A percentile compares a stretch with the other conserved stretches of the same genome.
Conservation (phyloP, 2,113 vertebrate genomes). For the Colius striatus region DNA sequence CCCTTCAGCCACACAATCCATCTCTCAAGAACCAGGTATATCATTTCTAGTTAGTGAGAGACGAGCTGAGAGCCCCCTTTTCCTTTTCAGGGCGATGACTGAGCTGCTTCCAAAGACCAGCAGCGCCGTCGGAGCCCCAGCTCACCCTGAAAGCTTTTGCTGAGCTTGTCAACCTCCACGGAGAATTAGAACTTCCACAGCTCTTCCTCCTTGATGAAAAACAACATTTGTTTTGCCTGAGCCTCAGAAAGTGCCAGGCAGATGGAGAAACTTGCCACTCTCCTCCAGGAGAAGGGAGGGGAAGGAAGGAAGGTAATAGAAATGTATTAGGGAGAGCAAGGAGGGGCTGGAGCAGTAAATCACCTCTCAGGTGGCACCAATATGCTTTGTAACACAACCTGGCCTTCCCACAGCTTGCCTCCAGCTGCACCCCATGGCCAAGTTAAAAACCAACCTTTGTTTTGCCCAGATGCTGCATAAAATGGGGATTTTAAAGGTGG, state of each 20-base stretch:
- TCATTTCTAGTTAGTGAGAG: slow-evolving; percentile 72
- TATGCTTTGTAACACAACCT: slow-evolving; percentile 27
- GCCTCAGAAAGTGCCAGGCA: slow-evolving; percentile 53
- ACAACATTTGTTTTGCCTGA: slow-evolving; percentile 63
- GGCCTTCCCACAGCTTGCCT: background rate
- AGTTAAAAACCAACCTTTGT: background rate
- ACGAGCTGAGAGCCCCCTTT: slow-evolving; percentile 15
- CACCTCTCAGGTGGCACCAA: slow-evolving; percentile 46
- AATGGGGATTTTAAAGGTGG: background rate
- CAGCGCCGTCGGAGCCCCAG: background rate
- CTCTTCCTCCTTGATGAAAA: slow-evolving; percentile 45
- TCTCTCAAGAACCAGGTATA: slow-evolving; percentile 68
- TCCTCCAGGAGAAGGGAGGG: background rate
- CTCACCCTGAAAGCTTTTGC: slow-evolving; percentile 8
- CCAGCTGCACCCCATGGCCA: background rate
- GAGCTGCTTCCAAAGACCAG: slow-evolving; percentile 43
- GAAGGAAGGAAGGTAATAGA: slow-evolving; percentile 41
- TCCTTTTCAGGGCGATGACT: slow-evolving; percentile 55
- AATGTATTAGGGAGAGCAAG: slow-evolving; percentile 40
- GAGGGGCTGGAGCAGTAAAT: slow-evolving; percentile 31
- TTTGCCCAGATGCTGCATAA: background rate
- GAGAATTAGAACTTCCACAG: slow-evolving; percentile 30
- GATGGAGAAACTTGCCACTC: background rate
- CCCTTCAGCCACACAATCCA: slow-evolving; percentile 26
- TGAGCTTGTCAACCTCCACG: slow-evolving; percentile 22